Conservation (phyloP, 2,888 invertebrate species). For the Cephus nigrinus region DNA sequence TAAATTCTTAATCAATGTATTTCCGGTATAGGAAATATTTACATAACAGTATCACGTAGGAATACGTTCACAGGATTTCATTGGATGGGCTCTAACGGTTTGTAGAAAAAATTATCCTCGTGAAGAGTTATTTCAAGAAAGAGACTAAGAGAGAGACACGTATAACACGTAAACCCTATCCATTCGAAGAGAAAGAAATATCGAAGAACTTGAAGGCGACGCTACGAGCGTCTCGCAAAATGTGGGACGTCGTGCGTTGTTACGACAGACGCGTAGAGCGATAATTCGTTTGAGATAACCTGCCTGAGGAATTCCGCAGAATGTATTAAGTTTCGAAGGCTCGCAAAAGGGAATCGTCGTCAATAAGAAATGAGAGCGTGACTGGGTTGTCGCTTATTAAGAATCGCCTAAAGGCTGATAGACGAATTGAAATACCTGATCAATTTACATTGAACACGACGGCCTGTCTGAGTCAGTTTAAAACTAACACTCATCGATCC, state of each 20-base stretch:
- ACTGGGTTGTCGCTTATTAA: neutral
- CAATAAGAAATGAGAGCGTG: neutral
- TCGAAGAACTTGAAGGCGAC: neutral
- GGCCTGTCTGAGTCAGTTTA: neutral
- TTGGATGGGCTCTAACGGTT: neutral
- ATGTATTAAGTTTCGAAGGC: neutral
- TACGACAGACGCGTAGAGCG: neutral
- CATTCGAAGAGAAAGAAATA: neutral
- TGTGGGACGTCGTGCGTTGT: neutral
- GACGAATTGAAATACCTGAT: neutral
- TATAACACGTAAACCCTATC: neutral
- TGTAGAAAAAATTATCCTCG: neutral
- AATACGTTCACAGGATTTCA: neutral
- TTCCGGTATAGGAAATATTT: neutral
- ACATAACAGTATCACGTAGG: neutral
- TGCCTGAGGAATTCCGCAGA: neutral
- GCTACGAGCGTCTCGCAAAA: neutral
- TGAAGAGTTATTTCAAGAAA: neutral
- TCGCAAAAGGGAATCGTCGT: neutral
- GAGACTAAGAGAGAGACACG: too few species aligned
- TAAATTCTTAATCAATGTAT: neutral
- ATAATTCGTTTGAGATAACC: neutral
- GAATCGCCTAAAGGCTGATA: neutral
- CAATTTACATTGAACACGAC: neutral
- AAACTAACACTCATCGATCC: neutral